A percentile compares a stretch with the other conserved stretches of the same genome.
phyloP scores from a whole-genome alignment of 2,888 invertebrate genomes.

The Amphipyra tragopoginis region DNA sequence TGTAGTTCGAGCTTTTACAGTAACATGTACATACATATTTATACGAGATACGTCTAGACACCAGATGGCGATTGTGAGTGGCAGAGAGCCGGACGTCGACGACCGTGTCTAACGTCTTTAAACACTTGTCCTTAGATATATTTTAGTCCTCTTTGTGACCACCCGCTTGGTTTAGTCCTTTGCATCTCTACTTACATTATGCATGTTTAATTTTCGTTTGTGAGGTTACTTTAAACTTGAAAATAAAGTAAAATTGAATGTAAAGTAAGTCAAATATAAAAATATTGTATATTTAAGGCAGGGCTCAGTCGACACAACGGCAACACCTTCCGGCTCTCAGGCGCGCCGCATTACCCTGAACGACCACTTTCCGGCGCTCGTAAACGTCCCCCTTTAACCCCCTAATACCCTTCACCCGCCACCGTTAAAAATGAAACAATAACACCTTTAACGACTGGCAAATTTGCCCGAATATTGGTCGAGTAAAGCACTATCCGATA shows the following conservation, averaged over 20 bases:
- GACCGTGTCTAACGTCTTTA: too few relatives aligned
- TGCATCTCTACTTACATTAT: too few relatives aligned
- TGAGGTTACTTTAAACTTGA: not conserved
- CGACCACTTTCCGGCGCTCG: slow-evolving; percentile 54
- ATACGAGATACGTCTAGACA: too few relatives aligned
- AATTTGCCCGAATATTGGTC: slow-evolving; percentile 56
- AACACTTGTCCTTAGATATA: too few relatives aligned
- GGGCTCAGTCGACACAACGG: slow-evolving; percentile 16
- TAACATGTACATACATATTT: too few relatives aligned
- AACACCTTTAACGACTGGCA: slow-evolving; percentile 54
- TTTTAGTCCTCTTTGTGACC: too few relatives aligned
- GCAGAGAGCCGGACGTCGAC: too few relatives aligned
- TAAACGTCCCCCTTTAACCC: slow-evolving; percentile 33
- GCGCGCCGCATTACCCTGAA: slow-evolving; percentile 49
- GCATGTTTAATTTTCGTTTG: not conserved
- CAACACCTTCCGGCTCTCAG: slow-evolving; percentile 51
- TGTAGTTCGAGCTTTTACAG: too few relatives aligned
- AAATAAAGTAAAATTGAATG: not conserved
- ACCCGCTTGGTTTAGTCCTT: too few relatives aligned
- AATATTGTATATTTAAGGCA: slow-evolving; percentile 12
- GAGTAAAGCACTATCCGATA: slow-evolving; percentile 52
- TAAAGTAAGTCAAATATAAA: slow-evolving; percentile 17
- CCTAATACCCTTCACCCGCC: slow-evolving; percentile 3
- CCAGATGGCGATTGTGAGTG: too few relatives aligned
- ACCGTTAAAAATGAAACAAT: slow-evolving; percentile 57